These are phyloP conservation scores for Jordanella pulchra DNA, from an alignment of 2,797 vertebrate genomes.

Conservation along the genomic window DNA sequence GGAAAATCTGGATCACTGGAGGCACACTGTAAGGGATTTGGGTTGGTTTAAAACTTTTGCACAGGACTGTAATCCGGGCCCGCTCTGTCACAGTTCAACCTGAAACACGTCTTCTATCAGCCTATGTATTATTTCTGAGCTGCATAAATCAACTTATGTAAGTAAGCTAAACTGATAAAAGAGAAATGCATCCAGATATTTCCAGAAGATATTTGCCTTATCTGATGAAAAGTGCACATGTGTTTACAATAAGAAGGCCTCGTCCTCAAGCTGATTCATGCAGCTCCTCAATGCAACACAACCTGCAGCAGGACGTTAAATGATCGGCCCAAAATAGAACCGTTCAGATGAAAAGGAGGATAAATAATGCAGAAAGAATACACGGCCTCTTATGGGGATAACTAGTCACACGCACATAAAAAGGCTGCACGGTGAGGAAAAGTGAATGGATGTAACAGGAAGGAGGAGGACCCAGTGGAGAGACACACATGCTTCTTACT, in stretches of 20 bases:
- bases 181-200: conserved; percentile 35
- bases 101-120: conserved; percentile 45
- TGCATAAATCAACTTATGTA: conserved; percentile 19
- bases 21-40: not conserved
- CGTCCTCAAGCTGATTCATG: conserved; percentile 30
- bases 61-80: conserved; percentile 41
- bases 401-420: conserved; percentile 53
- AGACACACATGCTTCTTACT: conserved; percentile 71
- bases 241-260: conserved; percentile 43
- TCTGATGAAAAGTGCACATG: conserved; percentile 27
- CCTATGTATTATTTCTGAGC: conserved; percentile 25
- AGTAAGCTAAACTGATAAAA: conserved; percentile 20
- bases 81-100: conserved; percentile 40
- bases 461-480: conserved; percentile 74
- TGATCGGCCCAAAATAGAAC: conserved; percentile 73
- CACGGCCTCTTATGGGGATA: conserved; percentile 73
- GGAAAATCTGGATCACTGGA: conserved; percentile 5
- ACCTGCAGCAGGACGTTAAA: conserved; percentile 62
- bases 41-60: conserved; percentile 4
- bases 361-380: conserved; percentile 77
- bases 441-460: conserved; percentile 78
- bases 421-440: conserved; percentile 59
- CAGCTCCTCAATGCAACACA: conserved; percentile 49
- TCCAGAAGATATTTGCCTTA: conserved; percentile 36
- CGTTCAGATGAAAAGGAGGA: conserved; percentile 69